Base-by-base conservation (phyloP, 2,797 vertebrate genomes). In the Aphelocoma californica region DNA sequence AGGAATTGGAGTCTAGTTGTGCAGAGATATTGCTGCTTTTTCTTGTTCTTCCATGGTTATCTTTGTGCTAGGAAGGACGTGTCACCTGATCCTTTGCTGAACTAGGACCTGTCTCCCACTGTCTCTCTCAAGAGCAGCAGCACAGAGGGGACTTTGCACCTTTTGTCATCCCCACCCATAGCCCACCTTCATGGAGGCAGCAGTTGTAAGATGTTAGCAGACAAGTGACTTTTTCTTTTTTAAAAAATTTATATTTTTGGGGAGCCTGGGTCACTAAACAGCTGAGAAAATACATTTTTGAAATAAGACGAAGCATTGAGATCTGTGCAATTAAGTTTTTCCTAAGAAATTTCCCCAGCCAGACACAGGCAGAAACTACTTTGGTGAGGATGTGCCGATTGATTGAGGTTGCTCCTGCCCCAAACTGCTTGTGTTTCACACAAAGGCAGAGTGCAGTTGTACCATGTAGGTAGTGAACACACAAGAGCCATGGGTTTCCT, bases 351-450 rank as follows among this genome's bases (percentile, higher is more conserved):
- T 44, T 88, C 40, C 32, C 31, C 31, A 38, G 65, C 5, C 26
- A 77, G 54, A 28, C n/a, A 26, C 7, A 23, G 38, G 14, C 36
- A 74, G 67, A 36, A 72, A 14, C 38, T 45, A 69, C 64, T n/a
- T 79, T 56, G 62, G 24, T 80, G 79, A 82, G 40, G 69, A 48
- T 40, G 11, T 2, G 9, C 36, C 1, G 3, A 9, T 8, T 1
- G 4, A 18, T 34, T 0, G 0, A 4, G 0, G 0, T 62, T 21
- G 36, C 28, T 66, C 40, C 51, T 87, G 75, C 56, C 56, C 42
- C 18, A n/a, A 47, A n/a, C 11, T 3, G 0, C 17, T 24, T 20
- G 32, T 24, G 26, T 69, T 62, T 65, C 42, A 34, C 32, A 42
- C 28, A 24, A 44, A 61, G 25, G 57, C n/a, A 24, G 64, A 19